These are phyloP conservation scores for Ctenosaura bakeri DNA, from an alignment of 2,797 vertebrate species.

Conservation along the genomic window DNA sequence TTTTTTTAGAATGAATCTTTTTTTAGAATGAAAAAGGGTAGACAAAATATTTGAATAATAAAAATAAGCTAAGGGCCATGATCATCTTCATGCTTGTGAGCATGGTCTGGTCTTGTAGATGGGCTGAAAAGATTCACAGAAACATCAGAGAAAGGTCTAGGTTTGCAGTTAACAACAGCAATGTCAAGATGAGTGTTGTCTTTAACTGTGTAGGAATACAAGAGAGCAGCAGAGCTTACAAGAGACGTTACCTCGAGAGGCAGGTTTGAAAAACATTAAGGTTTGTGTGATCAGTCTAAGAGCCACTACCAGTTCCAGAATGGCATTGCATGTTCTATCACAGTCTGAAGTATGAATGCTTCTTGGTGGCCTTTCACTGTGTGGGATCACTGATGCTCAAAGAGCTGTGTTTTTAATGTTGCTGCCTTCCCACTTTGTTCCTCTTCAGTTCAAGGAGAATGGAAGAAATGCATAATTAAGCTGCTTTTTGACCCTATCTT, in stretches of 20 bases:
- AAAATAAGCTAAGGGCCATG: not conserved
- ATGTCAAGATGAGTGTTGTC: not conserved
- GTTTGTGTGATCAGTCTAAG: not conserved
- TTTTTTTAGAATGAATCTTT: not conserved
- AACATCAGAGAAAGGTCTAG: not conserved
- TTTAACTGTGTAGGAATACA: not conserved
- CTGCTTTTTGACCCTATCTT: not conserved
- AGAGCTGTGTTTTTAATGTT: not conserved
- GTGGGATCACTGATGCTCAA: not conserved
- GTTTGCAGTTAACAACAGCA: not conserved
- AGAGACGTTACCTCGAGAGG: not conserved
- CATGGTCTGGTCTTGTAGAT: not conserved
- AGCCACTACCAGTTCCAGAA: not conserved
- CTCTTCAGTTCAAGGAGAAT: not conserved
- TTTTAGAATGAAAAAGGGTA: not conserved
- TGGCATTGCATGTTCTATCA: not conserved
- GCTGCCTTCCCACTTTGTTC: slow-evolving; percentile 4
- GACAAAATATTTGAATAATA: slow-evolving; percentile 3
- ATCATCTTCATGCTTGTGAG: not conserved
- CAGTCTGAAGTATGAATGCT: not conserved
- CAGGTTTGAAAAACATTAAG: slow-evolving; percentile 17
- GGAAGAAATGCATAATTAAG: slow-evolving; percentile 28
- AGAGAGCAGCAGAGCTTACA: not conserved
- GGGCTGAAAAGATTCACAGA: not conserved
- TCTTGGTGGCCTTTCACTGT: not conserved